Conservation (phyloP, 2,113 vertebrate genomes). For the Oxygymnocypris stewartii region DNA sequence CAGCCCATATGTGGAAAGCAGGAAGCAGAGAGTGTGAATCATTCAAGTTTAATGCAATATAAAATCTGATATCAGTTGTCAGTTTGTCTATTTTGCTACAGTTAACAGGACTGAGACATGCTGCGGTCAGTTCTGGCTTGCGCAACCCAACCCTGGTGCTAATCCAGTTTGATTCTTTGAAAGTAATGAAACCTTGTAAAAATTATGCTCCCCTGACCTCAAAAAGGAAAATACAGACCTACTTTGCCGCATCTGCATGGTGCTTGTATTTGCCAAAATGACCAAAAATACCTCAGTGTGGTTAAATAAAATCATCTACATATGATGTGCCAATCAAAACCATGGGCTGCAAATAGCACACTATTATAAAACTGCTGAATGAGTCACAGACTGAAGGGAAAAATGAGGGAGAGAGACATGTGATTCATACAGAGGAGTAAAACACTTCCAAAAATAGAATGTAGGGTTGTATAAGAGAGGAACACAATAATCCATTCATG, state of each 20-base stretch:
- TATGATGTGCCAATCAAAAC: constrained; percentile 22
- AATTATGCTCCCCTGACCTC: neutral
- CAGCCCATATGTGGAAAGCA: neutral
- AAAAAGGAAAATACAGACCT: neutral
- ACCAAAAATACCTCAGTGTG: neutral
- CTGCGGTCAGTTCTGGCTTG: neutral
- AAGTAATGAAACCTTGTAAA: neutral
- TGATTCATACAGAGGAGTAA: constrained; percentile 52
- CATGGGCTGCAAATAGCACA: constrained; percentile 6
- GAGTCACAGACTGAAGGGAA: constrained; percentile 36
- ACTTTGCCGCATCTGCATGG: neutral
- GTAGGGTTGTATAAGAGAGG: constrained; percentile 19
- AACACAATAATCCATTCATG: constrained; percentile 20
- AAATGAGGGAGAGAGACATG: constrained; percentile 1
- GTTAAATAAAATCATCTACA: neutral
- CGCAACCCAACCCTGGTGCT: neutral
- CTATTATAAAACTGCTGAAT: constrained; percentile 42
- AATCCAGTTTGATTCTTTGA: neutral
- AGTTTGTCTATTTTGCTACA: neutral
- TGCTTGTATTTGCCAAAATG: neutral
- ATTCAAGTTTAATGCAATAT: neutral
- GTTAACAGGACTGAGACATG: neutral
- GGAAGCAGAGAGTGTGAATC: neutral
- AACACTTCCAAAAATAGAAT: constrained; percentile 41
- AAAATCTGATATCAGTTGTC: neutral